Percentiles rank a stretch among this genome's conserved stretches.
Evolutionary conservation across 2,113 vertebrate species (phyloP).

Genomic region (Phocoena sinus): DNA sequence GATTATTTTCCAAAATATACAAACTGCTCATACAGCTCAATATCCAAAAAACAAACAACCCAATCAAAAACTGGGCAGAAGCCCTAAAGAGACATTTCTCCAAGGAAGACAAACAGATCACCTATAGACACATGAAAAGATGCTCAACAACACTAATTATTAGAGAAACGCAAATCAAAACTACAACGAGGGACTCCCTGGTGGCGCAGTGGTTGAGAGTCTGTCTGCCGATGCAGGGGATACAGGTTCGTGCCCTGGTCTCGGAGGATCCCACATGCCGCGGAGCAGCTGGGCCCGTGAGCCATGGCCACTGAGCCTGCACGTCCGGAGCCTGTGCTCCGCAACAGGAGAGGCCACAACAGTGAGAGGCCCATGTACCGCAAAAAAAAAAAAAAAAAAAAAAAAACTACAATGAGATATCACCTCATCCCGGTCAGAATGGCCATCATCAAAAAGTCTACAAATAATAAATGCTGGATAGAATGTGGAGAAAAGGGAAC

Average conservation of each 20-base stretch:
- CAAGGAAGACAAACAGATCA: background rate
- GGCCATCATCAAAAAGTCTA: background rate
- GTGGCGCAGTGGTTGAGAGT: no score
- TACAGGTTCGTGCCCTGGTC: no score
- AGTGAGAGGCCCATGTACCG: no score
- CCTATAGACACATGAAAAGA: background rate
- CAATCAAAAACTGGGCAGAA: background rate
- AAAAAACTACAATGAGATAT: background rate
- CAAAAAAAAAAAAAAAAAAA: no score
- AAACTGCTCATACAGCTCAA: no score
- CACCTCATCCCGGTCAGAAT: background rate
- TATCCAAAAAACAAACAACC: background rate
- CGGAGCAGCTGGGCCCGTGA: no score
- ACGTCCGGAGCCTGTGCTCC: no score
- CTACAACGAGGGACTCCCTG: background rate
- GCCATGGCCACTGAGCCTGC: no score
- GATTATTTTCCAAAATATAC: no score
- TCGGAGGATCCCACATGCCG: no score
- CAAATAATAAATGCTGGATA: background rate
- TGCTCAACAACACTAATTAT: background rate
- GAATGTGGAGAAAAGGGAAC: background rate
- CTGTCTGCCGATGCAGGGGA: no score
- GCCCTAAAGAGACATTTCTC: background rate
- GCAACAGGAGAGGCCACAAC: no score
- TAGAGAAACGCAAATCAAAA: background rate